phyloP scores from a whole-genome alignment of 2,797 vertebrate genomes.

The Orestias chungarensis region DNA sequence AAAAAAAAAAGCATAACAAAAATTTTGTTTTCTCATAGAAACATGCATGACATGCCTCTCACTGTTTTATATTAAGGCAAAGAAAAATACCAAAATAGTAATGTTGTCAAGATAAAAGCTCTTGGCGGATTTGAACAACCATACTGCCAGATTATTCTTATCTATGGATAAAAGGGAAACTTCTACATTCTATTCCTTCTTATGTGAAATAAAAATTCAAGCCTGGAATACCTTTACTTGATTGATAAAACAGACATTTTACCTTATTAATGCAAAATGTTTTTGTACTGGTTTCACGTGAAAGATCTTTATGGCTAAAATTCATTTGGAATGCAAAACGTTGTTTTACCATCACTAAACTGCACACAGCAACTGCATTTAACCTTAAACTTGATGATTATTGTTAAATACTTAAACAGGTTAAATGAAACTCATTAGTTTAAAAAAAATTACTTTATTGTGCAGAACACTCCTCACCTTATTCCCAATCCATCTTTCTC shows the following conservation, averaged over 20 bases:
- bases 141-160: not conserved
- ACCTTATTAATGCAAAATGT: not conserved
- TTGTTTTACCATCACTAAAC: no score
- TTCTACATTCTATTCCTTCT: not conserved
- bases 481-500: slow-evolving; percentile 94
- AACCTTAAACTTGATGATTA: no score
- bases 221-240: no score
- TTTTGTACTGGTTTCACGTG: not conserved
- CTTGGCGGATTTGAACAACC: not conserved
- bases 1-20: slow-evolving; percentile 30
- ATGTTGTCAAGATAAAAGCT: not conserved
- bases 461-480: slow-evolving; percentile 82
- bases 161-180: no score
- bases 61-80: not conserved
- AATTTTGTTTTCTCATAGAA: not conserved
- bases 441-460: not conserved
- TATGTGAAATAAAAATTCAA: no score
- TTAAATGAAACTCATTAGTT: not conserved
- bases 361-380: no score
- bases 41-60: not conserved
- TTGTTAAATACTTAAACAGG: not conserved
- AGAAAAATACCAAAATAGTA: not conserved
- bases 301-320: not conserved
- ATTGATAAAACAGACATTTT: not conserved
- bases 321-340: no score